Evolutionary conservation across 2,113 vertebrate genomes (phyloP), one percentile per base, ranked within the genome.

Genomic region (Misgurnus anguillicaudatus): DNA sequence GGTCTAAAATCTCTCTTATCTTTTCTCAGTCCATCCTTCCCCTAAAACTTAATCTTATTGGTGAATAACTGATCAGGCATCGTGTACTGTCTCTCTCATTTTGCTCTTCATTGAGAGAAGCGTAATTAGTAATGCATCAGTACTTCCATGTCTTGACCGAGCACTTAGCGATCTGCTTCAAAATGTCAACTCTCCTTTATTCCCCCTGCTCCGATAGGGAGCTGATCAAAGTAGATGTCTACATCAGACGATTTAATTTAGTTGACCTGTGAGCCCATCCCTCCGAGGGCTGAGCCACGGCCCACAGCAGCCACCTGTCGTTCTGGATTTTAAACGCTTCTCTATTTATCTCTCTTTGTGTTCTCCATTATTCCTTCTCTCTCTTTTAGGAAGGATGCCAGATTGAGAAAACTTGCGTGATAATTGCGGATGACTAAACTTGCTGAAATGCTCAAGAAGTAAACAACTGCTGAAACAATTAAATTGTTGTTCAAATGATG

Each of bases 171-270:
- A 67, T 68, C 62, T 47, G 79, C 71, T 75, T 39, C 48, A 57
- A 51, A 70, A 61, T 51, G 55, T 67, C 67, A 75, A 9, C 80
- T 83, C 86, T 85, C 82, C 73, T 77, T 63, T 62, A 19, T 58
- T 17, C 45, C 57, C 51, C 21, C 57, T 41, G 75, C 79, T 5
- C 21, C 74, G 82, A 58, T 39, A 76, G 53, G 83, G 31, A 48
- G 70, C 48, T 84, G 89, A 92, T 91, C 90, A 91, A 89, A 91
- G 89, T 83, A 36, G 53, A 82, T 72, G 83, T 84, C 77, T 55
- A 84, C 78, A 81, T 79, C 83, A 79, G 57, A 47, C n/a, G 10
- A n/a, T 87, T 69, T 85, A 86, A 88, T 85, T 85, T 82, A 87
- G 82, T 82, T 66, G 77, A 85, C 83, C 86, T 80, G 64, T 71